Conservation (phyloP, 1,140 invertebrate genomes). For the Drosophila nikananu region DNA sequence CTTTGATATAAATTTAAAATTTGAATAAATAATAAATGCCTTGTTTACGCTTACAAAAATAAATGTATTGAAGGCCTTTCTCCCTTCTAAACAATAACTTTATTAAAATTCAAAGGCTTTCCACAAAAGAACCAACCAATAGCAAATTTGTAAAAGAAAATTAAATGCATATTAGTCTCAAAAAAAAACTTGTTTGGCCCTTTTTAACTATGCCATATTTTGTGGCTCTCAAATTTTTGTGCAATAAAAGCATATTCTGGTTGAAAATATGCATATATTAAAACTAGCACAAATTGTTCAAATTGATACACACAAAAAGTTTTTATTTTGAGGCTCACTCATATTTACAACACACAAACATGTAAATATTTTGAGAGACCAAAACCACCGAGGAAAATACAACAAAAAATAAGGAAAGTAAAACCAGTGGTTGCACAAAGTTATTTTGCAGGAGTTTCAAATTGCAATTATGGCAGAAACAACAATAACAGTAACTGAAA, state of each 20-base stretch:
- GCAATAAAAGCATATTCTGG: slow-evolving; percentile 3
- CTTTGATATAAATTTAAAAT: neutral
- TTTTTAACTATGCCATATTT: slow-evolving; percentile 17
- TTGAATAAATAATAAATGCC: neutral
- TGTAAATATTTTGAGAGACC: slow-evolving; percentile 34
- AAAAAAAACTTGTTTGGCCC: slow-evolving; percentile 4
- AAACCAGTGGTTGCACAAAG: slow-evolving; percentile 3
- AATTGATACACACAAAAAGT: slow-evolving; percentile 18
- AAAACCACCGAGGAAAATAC: neutral
- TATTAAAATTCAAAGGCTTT: slow-evolving; percentile 1
- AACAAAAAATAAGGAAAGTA: neutral
- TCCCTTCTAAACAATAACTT: neutral
- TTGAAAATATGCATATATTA: slow-evolving; percentile 22
- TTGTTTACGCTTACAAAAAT: neutral
- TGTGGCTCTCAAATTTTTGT: slow-evolving; percentile 1
- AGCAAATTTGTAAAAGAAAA: neutral
- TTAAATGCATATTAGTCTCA: slow-evolving; percentile 8
- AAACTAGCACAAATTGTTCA: slow-evolving; percentile 26
- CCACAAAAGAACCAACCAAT: neutral
- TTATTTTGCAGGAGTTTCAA: slow-evolving; percentile 42
- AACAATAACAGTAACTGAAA: slow-evolving; percentile 15
- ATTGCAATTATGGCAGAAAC: slow-evolving; percentile 40
- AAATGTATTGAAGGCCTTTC: neutral
- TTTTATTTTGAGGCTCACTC: slow-evolving; percentile 17
- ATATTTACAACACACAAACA: slow-evolving; percentile 22